Conservation (phyloP, 2,113 vertebrate species). For the Myiagra hebetior region DNA sequence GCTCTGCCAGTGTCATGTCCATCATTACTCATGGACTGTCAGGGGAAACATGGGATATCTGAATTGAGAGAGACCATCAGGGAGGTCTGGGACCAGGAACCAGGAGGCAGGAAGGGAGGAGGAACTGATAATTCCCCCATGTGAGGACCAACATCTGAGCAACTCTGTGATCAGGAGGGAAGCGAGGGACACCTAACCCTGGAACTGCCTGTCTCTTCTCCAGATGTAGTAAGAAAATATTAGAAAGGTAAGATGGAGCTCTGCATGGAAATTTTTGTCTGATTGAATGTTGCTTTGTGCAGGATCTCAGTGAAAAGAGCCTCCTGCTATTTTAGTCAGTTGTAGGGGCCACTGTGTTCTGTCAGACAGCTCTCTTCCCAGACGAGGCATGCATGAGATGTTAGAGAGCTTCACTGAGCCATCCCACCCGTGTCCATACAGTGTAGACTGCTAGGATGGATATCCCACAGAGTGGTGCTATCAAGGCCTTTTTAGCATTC, state of each 20-base stretch:
- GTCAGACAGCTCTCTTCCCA: background rate
- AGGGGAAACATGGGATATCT: background rate
- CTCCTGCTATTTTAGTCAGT: background rate
- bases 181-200: background rate
- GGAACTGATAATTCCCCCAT: background rate
- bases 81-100: background rate
- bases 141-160: background rate
- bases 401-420: background rate
- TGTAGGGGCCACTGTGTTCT: rapidly evolving
- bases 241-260: background rate
- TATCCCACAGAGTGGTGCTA: background rate
- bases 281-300: background rate
- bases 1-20: background rate
- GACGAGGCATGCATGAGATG: background rate
- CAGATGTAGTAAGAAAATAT: background rate
- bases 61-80: background rate
- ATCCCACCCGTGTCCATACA: background rate
- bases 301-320: background rate
- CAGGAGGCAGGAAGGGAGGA: background rate
- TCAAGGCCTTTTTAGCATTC: background rate
- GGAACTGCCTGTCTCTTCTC: background rate
- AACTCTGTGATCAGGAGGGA: background rate
- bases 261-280: background rate
- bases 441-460: background rate
- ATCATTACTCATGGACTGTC: background rate